Base-by-base conservation (phyloP, 1,140 invertebrate genomes). In the Oreohelix idahoensis region DNA sequence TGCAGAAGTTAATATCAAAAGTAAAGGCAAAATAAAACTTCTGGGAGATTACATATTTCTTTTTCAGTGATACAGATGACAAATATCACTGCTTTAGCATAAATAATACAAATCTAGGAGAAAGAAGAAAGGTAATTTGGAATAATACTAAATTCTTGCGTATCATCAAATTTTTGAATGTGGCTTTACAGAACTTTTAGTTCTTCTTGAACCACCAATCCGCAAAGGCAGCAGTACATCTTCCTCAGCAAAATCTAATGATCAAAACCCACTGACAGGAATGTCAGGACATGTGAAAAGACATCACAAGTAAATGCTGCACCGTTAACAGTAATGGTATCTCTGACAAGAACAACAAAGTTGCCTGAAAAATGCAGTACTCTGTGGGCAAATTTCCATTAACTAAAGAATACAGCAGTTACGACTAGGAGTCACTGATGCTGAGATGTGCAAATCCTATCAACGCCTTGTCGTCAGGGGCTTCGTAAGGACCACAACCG, bases 381-480 rank as follows among this genome's bases (percentile, higher is more conserved):
- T n/a, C n/a, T n/a, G n/a, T n/a, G n/a, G n/a, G n/a, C n/a, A n/a
- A 11, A 66, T 23, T 32, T 66, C n/a, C 63, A 29, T 2, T 15
- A 15, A 23, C 42, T 58, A 20, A 58, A 66, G 20, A 32, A 32
- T 66, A 35, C 29, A 32, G 63, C 63, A 32, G 63, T n/a, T n/a
- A n/a, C 20, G 29, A 53, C 75, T 80, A 80, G 23, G 79, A 80
- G 26, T 82, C 80, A 63, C 49, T 82, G 45, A 82, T 82, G 58
- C 97, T 98, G 87, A 99, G 96, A 94, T 99, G 97, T 91, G 98
- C 98, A 94, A 96, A 99, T 88, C 98, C 98, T 90, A 98, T 95
- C 83, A 99, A 94, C 17, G 97, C 96, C 88, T 97, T 97, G 91
- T 99, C 98, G 93, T 99, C 98, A 29, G 96, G 95, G 36, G 96